phyloP scores from a whole-genome alignment of 2,797 vertebrate species.

The Lacerta viridis region DNA sequence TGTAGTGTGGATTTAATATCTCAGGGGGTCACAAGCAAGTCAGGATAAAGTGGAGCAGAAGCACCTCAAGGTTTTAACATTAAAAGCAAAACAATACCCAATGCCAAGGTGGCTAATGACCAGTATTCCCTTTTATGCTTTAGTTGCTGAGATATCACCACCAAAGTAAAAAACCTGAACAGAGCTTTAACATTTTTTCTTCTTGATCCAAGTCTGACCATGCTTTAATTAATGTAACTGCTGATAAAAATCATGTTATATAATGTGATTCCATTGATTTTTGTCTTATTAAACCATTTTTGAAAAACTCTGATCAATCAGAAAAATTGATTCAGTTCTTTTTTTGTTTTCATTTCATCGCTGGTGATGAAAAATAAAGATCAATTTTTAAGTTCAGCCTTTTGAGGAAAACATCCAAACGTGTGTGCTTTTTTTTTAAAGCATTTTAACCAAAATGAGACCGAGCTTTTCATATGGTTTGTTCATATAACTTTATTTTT shows the following conservation, averaged over 20 bases:
- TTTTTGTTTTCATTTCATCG: constrained; percentile 61
- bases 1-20: background rate
- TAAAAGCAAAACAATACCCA: constrained; percentile 15
- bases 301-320: constrained; percentile 67
- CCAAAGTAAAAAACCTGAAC: constrained; percentile 41
- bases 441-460: constrained; percentile 34
- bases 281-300: constrained; percentile 71
- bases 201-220: constrained; percentile 58
- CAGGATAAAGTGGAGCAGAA: background rate
- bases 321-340: constrained; percentile 61
- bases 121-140: background rate
- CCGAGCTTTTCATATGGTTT: constrained; percentile 50
- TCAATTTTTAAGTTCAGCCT: constrained; percentile 66
- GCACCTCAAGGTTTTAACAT: constrained; percentile 38
- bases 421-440: constrained; percentile 35
- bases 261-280: constrained; percentile 66
- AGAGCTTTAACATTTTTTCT: constrained; percentile 55
- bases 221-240: constrained; percentile 52
- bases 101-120: constrained; percentile 40
- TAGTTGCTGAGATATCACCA: background rate
- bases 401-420: constrained; percentile 69
- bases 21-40: background rate
- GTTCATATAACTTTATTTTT: background rate
- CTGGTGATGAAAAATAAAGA: constrained; percentile 68
- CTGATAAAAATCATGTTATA: constrained; percentile 59